Evolutionary conservation across 2,888 invertebrate species (phyloP), one percentile per base, ranked within the genome.

Genomic region (Metallyticus violacea): DNA sequence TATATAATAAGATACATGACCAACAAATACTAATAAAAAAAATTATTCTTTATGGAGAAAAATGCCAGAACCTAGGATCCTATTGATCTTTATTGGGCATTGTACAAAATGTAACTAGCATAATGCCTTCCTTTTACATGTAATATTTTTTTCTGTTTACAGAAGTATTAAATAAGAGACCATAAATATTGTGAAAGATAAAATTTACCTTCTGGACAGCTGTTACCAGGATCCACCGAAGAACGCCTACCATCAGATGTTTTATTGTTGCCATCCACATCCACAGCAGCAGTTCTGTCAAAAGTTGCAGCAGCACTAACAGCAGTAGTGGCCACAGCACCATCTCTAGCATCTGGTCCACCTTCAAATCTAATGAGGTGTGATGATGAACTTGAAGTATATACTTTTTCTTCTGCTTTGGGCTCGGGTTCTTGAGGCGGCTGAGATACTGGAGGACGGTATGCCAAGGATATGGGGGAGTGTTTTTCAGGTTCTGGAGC

Each of bases 161-260:
- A n/a, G n/a, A n/a, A n/a, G n/a, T n/a, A n/a, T n/a, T n/a, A n/a
- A n/a, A n/a, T n/a, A n/a, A n/a, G n/a, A n/a, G n/a, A n/a, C n/a
- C n/a, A n/a, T n/a, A n/a, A n/a, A n/a, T n/a, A n/a, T n/a, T n/a
- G n/a, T n/a, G n/a, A n/a, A n/a, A n/a, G n/a, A n/a, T n/a, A n/a
- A n/a, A n/a, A n/a, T 62, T 89, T 91, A 93, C 93, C 93, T 92
- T 93, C 93, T 86, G 93, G 93, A 90, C 93, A 92, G 88, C 92
- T 92, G 82, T 92, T 91, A 89, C 92, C 89, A 76, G 89, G 89
- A 79, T 89, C 88, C 22, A 87, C 85, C 5, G 88, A 87, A 7
- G 88, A 85, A 78, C 88, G 89, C 88, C 89, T 89, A 85, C 89
- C 87, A 85, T 90, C 89, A 79, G 90, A 89, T 76, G 86, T 29